Base-by-base conservation (phyloP, 2,888 invertebrate genomes). In the Lepidochitona cinerea region DNA sequence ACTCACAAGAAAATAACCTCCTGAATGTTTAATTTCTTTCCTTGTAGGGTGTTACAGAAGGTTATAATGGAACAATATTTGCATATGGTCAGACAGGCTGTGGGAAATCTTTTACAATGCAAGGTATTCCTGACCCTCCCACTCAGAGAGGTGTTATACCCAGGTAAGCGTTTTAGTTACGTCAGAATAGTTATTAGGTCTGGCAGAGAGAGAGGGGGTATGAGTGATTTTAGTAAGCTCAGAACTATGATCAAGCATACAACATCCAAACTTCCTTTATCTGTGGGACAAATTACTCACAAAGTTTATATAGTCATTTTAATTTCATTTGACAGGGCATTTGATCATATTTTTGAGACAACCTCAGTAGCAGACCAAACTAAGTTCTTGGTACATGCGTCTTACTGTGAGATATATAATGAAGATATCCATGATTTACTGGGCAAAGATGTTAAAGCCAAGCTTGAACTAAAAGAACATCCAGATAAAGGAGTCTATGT, bases 1-100 rank as follows among this genome's bases (percentile, higher is more conserved):
- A n/a, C n/a, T n/a, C n/a, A n/a, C n/a, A n/a, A n/a, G n/a, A n/a
- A n/a, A n/a, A n/a, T n/a, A n/a, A n/a, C n/a, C n/a, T n/a, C n/a
- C n/a, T n/a, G n/a, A n/a, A n/a, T n/a, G n/a, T n/a, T n/a, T n/a
- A n/a, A 49, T 33, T 2, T 64, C 3, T 33, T 14, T 64, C n/a
- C 5, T 64, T 64, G 64, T 90, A 94, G 93, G 96, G 96, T 75
- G 96, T 96, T 0, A 92, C 96, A 72, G 96, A 97, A 87, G 97
- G 97, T 0, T 97, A 97, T 92, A 97, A 97, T 92, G 95, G 96
- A 26, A 97, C 97, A 0, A 96, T 97, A 70, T 97, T 97, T 90
- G 97, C 97, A 0, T 97, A 97, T 88, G 97, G 97, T 0, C 97
- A 97, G 91, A 97, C 96, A 0, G 96, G 97, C 0, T 96, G 96